A percentile compares a stretch with the other conserved stretches of the same genome.
Conservation (phyloP, 2,113 vertebrate species). For the Gopherus evgoodei region DNA sequence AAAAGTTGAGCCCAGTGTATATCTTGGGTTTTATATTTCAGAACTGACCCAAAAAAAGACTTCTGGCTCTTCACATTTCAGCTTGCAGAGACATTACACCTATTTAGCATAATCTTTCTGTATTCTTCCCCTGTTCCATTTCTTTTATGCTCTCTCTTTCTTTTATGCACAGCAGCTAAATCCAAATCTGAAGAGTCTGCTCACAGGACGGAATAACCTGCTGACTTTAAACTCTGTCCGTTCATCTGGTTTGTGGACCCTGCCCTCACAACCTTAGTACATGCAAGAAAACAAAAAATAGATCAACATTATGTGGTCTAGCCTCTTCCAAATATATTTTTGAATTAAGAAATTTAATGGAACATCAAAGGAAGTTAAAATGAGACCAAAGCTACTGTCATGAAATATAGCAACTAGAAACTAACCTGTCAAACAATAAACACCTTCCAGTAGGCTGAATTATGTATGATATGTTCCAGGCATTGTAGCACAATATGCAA, state of each 20-base stretch:
- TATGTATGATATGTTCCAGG: neutral
- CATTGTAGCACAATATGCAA: neutral
- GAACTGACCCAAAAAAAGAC: neutral
- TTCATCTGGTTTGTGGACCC: neutral
- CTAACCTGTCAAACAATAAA: neutral
- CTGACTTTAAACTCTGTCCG: neutral
- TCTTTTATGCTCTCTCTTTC: constrained; percentile 5
- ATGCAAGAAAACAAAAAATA: neutral
- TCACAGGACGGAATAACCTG: neutral
- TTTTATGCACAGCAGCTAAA: neutral
- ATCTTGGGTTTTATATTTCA: neutral
- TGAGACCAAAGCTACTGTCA: neutral
- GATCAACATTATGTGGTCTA: neutral
- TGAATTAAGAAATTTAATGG: neutral
- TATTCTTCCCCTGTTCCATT: neutral
- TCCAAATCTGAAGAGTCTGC: neutral
- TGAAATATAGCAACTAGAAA: neutral
- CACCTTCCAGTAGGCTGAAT: neutral
- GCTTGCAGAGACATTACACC: neutral
- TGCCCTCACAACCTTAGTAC: neutral
- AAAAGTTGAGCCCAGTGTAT: neutral
- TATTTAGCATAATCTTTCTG: neutral
- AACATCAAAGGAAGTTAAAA: neutral
- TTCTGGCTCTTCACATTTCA: neutral
- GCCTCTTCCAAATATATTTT: neutral